These are phyloP conservation scores for Pocota personata DNA, from an alignment of 2,888 invertebrate species.

Conservation along the genomic window DNA sequence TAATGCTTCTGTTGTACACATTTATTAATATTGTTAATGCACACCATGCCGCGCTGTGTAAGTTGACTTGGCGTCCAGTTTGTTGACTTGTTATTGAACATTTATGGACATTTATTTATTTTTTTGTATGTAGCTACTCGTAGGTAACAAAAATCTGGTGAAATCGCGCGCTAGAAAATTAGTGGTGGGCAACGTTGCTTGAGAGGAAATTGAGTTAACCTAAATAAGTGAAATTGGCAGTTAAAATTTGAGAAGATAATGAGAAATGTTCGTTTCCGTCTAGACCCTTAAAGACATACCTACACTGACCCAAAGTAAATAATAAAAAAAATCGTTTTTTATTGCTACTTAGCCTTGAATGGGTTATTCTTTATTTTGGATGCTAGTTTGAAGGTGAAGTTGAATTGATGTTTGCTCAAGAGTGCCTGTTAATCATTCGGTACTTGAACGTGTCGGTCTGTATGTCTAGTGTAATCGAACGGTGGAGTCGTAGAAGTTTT, in stretches of 20 bases:
- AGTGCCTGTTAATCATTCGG: conserved; percentile 8
- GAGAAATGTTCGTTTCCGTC: conserved; percentile 41
- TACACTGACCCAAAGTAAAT: not conserved
- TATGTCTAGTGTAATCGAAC: not conserved
- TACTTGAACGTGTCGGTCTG: not conserved
- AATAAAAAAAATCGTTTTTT: no score
- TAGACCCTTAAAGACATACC: not conserved
- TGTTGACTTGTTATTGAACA: conserved; percentile 63
- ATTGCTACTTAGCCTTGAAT: conserved; percentile 11
- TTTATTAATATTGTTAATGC: conserved; percentile 46
- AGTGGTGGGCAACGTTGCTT: conserved; percentile 4
- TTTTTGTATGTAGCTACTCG: not conserved
- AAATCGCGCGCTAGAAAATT: conserved; percentile 46
- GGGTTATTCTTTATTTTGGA: not conserved
- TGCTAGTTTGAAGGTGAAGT: conserved; percentile 12
- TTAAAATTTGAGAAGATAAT: conserved; percentile 11
- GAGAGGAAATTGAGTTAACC: conserved; percentile 58
- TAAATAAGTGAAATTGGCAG: conserved; percentile 54
- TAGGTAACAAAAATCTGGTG: conserved; percentile 19
- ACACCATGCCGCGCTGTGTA: conserved; percentile 18
- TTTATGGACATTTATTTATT: conserved; percentile 57
- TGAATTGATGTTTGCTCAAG: conserved; percentile 2
- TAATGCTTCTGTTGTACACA: conserved; percentile 53
- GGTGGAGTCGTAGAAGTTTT: not conserved
- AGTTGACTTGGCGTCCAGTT: conserved; percentile 20